Base-by-base conservation (phyloP, 2,113 vertebrate genomes). In the Hassar affinis region DNA sequence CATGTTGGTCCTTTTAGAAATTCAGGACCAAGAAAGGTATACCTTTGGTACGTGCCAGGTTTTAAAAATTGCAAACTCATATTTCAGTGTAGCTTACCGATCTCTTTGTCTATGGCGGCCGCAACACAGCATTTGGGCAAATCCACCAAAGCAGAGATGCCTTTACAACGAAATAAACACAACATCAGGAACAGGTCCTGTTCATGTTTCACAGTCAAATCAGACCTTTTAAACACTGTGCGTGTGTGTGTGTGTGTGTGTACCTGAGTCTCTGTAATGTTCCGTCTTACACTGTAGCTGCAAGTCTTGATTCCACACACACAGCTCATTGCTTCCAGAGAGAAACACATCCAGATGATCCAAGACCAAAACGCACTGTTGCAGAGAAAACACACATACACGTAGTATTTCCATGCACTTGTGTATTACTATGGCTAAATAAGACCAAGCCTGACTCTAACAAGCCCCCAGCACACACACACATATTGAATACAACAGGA, bases 251-350 rank as follows among this genome's bases (percentile, higher is more conserved):
- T 61, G 42, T 89, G 59, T 47, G 22, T 57, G 14, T 30, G 92
- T 92, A 98, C 97, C 98, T 79, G 95, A 95, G 91, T 99, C 97
- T 87, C 93, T 95, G 91, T 95, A 95, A 90, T 95, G 92, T 89
- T 88, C 86, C 4, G 92, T 94, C 88, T 96, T 95, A 91, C 96
- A 97, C 88, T 97, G 92, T 84, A 98, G 94, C 89, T 96, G 94
- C 87, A 96, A 95, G 88, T 96, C 93, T 92, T 71, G 88, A 93
- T 93, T 96, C 97, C 98, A 99, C 87, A 97, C 94, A 88, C 96
- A 97, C 2, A 98, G 89, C 81, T 98, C 96, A 87, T 93, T 96
- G 25, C 95, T 96, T 81, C 96, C 97, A 49, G 98, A 98, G 17
- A 99, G 88, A 95, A 95, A 98, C 85, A 96, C 79, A 85, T 95